Conservation (phyloP, 2,113 vertebrate genomes). For the Paraplagusia blochii region DNA sequence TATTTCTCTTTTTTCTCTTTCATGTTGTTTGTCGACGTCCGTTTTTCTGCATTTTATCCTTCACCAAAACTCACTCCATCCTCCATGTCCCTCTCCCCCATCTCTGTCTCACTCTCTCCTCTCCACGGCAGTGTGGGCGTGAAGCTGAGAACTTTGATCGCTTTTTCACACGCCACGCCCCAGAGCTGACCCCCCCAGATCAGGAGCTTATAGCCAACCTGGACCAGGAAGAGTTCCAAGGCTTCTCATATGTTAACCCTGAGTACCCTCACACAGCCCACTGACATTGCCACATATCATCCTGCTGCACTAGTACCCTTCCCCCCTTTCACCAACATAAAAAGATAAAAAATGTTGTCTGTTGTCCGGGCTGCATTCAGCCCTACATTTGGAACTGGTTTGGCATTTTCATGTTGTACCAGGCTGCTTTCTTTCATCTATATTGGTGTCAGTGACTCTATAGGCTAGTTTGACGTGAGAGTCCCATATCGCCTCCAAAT, state of each 20-base stretch:
- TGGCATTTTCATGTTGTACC: too few relatives aligned
- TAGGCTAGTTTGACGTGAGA: too few relatives aligned
- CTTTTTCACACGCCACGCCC: slow-evolving; percentile 97
- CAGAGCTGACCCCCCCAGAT: slow-evolving; percentile 96
- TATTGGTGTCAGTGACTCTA: too few relatives aligned
- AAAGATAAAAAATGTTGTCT: too few relatives aligned
- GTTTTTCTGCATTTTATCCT: slow-evolving; percentile 49
- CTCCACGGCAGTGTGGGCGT: slow-evolving; percentile 93
- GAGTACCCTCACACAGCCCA: slow-evolving; percentile 70
- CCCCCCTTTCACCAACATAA: background rate
- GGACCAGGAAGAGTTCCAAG: slow-evolving; percentile 98
- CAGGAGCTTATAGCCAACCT: slow-evolving; percentile 98
- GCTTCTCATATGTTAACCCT: slow-evolving; percentile 98
- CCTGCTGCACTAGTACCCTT: slow-evolving; percentile 37
- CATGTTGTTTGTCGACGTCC: slow-evolving; percentile 48
- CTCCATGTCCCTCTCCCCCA: slow-evolving; percentile 18
- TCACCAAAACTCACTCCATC: slow-evolving; percentile 58
- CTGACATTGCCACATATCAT: slow-evolving; percentile 58
- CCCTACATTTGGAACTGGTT: background rate
- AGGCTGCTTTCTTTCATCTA: too few relatives aligned
- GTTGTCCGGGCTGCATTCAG: slow-evolving; percentile 35
- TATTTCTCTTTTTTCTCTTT: slow-evolving; percentile 66
- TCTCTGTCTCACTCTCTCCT: slow-evolving; percentile 43
- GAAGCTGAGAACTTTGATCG: slow-evolving; percentile 99
- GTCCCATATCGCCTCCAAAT: too few relatives aligned